A percentile compares a stretch with the other conserved stretches of the same genome.
phyloP scores from a whole-genome alignment of 2,888 invertebrate genomes.

The Silvanus unidentatus region DNA sequence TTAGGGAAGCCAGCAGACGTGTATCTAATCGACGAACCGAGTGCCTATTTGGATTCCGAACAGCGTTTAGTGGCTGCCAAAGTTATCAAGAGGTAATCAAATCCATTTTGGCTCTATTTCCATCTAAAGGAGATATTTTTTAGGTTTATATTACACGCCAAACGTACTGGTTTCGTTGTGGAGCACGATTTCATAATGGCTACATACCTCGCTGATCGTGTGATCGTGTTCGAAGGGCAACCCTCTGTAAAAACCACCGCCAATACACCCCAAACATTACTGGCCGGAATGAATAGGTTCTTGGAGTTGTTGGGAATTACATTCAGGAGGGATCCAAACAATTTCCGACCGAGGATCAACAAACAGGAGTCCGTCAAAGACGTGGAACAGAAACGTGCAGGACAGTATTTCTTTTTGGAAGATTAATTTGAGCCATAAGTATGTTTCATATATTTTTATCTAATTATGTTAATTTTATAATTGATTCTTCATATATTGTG shows the following conservation, averaged over 20 bases:
- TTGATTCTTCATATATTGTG: no score
- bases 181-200: conserved; percentile 99
- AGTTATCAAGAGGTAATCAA: conserved; percentile 84
- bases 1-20: conserved; percentile 98
- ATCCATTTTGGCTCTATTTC: background rate
- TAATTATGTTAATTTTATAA: no score
- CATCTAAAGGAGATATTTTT: conserved; percentile 20
- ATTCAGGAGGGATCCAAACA: conserved; percentile 97
- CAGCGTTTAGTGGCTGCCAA: conserved; percentile 99
- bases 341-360: conserved; percentile 97
- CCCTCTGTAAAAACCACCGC: conserved; percentile 88
- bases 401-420: conserved; percentile 99
- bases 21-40: conserved; percentile 97
- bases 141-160: conserved; percentile 95
- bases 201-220: conserved; percentile 96
- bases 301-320: conserved; percentile 93
- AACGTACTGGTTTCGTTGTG: conserved; percentile 98
- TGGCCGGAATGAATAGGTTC: conserved; percentile 98
- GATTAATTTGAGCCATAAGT: no score
- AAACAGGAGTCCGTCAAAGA: conserved; percentile 97
- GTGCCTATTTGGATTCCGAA: conserved; percentile 98
- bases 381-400: conserved; percentile 92
- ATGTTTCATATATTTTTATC: no score
- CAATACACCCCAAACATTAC: conserved; percentile 83
- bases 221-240: conserved; percentile 94